Evolutionary conservation across 1,140 invertebrate genomes (phyloP).

Genomic region (Brachionus koreanus): DNA sequence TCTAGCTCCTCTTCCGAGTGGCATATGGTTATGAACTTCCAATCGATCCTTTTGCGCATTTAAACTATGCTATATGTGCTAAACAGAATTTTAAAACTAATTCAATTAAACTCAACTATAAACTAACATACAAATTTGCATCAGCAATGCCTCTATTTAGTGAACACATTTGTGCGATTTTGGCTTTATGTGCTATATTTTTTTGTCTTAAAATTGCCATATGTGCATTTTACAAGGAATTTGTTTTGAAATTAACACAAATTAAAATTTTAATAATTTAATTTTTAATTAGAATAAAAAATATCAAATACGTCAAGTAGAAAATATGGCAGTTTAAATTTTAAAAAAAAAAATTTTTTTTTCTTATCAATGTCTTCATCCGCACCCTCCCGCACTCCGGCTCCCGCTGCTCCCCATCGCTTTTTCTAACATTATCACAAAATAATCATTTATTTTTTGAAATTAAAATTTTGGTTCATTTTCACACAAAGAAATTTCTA

Average conservation of each 20-base stretch:
- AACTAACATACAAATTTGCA: neutral
- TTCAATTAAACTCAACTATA: neutral
- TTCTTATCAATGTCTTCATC: no score
- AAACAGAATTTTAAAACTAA: neutral
- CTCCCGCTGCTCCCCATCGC: neutral
- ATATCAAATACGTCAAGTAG: neutral
- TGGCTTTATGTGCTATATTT: neutral
- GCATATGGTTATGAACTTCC: neutral
- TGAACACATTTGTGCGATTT: constrained; percentile 1
- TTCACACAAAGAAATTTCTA: neutral
- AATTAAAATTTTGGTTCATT: neutral
- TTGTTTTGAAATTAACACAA: neutral
- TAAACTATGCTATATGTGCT: neutral
- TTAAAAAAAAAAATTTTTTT: no score
- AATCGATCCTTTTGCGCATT: constrained; percentile 15
- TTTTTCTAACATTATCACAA: neutral
- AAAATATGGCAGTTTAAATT: no score
- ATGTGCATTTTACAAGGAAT: neutral
- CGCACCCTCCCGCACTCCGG: neutral
- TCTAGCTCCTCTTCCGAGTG: neutral
- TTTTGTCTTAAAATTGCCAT: neutral
- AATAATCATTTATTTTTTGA: neutral
- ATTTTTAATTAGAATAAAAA: neutral
- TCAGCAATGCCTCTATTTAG: neutral
- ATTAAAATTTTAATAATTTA: constrained; percentile 7